Evolutionary conservation across 2,113 vertebrate genomes (phyloP).

Genomic region (Calypte anna): DNA sequence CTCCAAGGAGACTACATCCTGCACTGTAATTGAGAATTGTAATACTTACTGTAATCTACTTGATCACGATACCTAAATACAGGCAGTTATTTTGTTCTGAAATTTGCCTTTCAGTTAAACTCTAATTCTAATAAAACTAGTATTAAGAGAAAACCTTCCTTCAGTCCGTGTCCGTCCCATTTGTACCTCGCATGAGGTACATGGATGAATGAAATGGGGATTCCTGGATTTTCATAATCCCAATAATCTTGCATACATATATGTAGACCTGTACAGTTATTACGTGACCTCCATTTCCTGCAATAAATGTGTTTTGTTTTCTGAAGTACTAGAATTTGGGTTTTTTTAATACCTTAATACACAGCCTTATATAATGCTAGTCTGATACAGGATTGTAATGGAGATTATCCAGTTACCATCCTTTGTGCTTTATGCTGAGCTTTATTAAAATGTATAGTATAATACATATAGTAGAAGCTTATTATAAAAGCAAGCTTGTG

Average conservation of each 20-base stretch:
- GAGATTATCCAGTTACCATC: not conserved
- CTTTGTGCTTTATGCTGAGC: not conserved
- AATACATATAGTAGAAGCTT: not conserved
- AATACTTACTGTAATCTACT: not conserved
- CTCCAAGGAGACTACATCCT: not conserved
- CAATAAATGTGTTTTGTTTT: not conserved
- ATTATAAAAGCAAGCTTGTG: not conserved
- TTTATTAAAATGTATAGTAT: not conserved
- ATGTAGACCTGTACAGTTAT: not conserved
- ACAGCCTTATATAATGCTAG: not conserved
- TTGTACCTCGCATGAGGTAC: not conserved
- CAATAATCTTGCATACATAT: not conserved
- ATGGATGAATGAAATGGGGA: not conserved
- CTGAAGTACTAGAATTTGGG: not conserved
- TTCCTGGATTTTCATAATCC: not conserved
- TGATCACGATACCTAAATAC: not conserved
- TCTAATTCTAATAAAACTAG: not conserved
- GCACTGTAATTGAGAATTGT: not conserved
- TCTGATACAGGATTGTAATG: not conserved
- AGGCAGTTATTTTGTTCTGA: fast-evolving
- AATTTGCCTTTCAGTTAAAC: not conserved
- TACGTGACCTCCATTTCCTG: not conserved
- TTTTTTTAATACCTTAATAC: not conserved
- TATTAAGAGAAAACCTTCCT: not conserved
- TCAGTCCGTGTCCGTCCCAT: not conserved